Conservation (phyloP, 2,888 invertebrate species). For the Mechanitis messenoides region DNA sequence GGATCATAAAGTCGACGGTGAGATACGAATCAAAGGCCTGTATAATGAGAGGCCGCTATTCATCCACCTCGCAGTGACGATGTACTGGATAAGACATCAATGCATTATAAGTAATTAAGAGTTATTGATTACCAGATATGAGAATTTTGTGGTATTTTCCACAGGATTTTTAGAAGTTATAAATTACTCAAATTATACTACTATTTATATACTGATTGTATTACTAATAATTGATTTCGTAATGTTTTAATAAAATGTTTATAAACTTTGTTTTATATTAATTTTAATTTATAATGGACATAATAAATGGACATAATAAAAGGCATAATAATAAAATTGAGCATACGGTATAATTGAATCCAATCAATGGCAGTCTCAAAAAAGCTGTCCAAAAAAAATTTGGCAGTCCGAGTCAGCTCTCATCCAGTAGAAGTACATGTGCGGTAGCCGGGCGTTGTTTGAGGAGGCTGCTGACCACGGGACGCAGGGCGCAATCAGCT, state of each 20-base stretch:
- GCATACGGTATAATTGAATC: too few relatives aligned
- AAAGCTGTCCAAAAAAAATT: too few relatives aligned
- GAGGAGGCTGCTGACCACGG: constrained; percentile 56
- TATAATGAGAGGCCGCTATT: constrained; percentile 63
- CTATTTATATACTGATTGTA: too few relatives aligned
- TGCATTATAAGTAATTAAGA: constrained; percentile 1
- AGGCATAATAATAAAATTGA: too few relatives aligned
- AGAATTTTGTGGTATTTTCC: background rate
- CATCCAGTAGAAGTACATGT: constrained; percentile 16
- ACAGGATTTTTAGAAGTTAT: background rate
- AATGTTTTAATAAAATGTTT: too few relatives aligned
- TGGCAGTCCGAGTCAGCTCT: background rate
- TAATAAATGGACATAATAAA: too few relatives aligned
- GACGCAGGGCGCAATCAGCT: constrained; percentile 62
- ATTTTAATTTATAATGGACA: too few relatives aligned
- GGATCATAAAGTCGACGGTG: constrained; percentile 55
- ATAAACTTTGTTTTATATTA: too few relatives aligned
- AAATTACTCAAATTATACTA: background rate
- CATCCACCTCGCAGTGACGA: constrained; percentile 38
- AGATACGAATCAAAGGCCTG: constrained; percentile 59
- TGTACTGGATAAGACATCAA: constrained; percentile 36
- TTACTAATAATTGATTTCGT: too few relatives aligned
- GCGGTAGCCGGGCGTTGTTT: constrained; percentile 43
- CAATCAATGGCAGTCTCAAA: too few relatives aligned
- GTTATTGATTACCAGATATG: constrained; percentile 5